These are phyloP conservation scores for Sarcoramphus papa DNA, from an alignment of 2,797 vertebrate species.

Conservation along the genomic window DNA sequence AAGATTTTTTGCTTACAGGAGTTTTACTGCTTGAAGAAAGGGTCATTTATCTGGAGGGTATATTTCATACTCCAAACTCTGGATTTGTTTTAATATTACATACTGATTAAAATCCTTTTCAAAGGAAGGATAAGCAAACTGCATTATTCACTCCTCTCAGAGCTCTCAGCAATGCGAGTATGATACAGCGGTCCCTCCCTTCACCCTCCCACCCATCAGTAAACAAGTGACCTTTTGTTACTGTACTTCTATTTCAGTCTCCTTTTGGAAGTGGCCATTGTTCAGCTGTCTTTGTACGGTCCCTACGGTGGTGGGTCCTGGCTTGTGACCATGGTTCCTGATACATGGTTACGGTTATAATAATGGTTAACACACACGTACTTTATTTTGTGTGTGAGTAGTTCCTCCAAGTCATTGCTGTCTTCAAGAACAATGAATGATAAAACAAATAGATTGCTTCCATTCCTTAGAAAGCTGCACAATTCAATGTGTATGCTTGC, in stretches of 20 bases:
- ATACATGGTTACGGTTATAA: rapidly evolving
- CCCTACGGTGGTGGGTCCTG: background rate
- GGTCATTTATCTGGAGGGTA: background rate
- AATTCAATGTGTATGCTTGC: background rate
- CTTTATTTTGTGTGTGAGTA: background rate
- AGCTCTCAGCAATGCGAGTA: rapidly evolving
- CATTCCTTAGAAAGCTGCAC: background rate
- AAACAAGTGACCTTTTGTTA: background rate
- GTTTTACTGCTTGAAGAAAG: background rate
- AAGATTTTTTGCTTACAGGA: background rate
- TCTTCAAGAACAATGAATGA: background rate
- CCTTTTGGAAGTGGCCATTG: rapidly evolving
- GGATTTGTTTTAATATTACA: rapidly evolving
- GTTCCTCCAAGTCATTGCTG: background rate
- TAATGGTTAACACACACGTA: rapidly evolving
- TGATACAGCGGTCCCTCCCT: background rate
- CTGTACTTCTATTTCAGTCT: background rate
- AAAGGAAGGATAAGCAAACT: background rate
- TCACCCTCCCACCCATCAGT: background rate
- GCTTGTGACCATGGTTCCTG: background rate
- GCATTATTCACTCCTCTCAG: rapidly evolving
- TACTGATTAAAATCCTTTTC: background rate
- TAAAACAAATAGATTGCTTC: background rate
- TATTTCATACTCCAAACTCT: background rate
- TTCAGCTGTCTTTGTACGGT: background rate